Evolutionary conservation across 1,140 invertebrate genomes (phyloP).

Genomic region (Chymomyza costata): DNA sequence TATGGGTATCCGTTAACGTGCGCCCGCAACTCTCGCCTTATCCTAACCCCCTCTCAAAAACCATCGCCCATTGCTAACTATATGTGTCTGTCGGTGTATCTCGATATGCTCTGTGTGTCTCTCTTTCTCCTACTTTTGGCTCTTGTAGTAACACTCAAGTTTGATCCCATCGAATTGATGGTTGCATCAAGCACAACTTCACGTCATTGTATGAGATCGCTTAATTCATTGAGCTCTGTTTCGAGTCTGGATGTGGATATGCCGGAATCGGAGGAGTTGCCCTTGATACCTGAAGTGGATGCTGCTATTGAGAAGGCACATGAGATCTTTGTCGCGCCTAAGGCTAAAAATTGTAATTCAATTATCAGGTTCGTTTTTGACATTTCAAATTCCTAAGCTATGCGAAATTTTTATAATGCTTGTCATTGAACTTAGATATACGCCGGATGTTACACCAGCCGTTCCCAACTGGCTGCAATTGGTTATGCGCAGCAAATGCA

Average conservation of each 20-base stretch:
- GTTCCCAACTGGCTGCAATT: slow-evolving; percentile 74
- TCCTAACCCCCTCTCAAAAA: not conserved
- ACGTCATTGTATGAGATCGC: slow-evolving; percentile 18
- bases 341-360: slow-evolving; percentile 54
- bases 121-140: slow-evolving; percentile 49
- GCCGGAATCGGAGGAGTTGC: slow-evolving; percentile 39
- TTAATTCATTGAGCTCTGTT: slow-evolving; percentile 56
- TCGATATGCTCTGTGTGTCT: slow-evolving; percentile 70
- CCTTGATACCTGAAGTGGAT: slow-evolving; percentile 57
- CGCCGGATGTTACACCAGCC: slow-evolving; percentile 61
- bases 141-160: slow-evolving; percentile 71
- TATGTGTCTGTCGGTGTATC: slow-evolving; percentile 62
- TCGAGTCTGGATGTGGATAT: slow-evolving; percentile 59
- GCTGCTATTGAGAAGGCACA: slow-evolving; percentile 49
- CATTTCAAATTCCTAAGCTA: not conserved
- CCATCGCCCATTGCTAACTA: slow-evolving; percentile 17
- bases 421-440: slow-evolving; percentile 42
- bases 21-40: not conserved
- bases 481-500: slow-evolving; percentile 74
- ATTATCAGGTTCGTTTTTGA: slow-evolving; percentile 57
- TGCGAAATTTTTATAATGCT: not conserved
- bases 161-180: slow-evolving; percentile 60
- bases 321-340: slow-evolving; percentile 61
- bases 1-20: slow-evolving; percentile 49
- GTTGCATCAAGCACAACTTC: slow-evolving; percentile 26